phyloP scores from a whole-genome alignment of 2,797 vertebrate species.

The Chrysocyon brachyurus region DNA sequence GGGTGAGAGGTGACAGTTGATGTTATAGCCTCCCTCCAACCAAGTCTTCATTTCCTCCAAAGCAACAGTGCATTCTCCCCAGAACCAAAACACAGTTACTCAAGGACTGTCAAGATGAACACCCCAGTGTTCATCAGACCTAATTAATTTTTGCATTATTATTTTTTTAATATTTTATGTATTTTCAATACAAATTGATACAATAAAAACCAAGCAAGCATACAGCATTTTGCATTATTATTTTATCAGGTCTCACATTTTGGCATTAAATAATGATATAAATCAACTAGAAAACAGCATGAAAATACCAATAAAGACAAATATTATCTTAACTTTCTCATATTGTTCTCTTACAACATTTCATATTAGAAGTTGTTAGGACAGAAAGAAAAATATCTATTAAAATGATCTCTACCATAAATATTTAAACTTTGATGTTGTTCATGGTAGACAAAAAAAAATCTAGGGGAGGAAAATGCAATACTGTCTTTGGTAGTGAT shows the following conservation, averaged over 20 bases:
- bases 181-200: slow-evolving; percentile 84
- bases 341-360: slow-evolving; percentile 64
- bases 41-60: slow-evolving; percentile 56
- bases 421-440: slow-evolving; percentile 80
- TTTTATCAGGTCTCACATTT: slow-evolving; percentile 84
- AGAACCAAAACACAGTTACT: slow-evolving; percentile 69
- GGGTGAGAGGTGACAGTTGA: slow-evolving; percentile 49
- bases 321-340: slow-evolving; percentile 79
- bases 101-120: slow-evolving; percentile 68
- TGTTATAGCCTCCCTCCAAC: slow-evolving; percentile 74
- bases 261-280: slow-evolving; percentile 82
- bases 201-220: slow-evolving; percentile 83
- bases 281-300: slow-evolving; percentile 84
- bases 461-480: slow-evolving; percentile 66
- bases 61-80: slow-evolving; percentile 43
- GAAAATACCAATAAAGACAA: slow-evolving; percentile 83
- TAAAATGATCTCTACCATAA: slow-evolving; percentile 69
- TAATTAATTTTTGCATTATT: slow-evolving; percentile 86
- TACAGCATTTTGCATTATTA: slow-evolving; percentile 83
- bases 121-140: slow-evolving; percentile 78
- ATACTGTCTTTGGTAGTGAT: slow-evolving; percentile 25
- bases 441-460: slow-evolving; percentile 20
- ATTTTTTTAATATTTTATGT: slow-evolving; percentile 85
- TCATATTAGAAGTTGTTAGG: slow-evolving; percentile 61
- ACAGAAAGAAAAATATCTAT: slow-evolving; percentile 67